Evolutionary conservation across 1,140 invertebrate species (phyloP), one percentile per base, ranked within the genome.

Genomic region (Drosophila pandora): DNA sequence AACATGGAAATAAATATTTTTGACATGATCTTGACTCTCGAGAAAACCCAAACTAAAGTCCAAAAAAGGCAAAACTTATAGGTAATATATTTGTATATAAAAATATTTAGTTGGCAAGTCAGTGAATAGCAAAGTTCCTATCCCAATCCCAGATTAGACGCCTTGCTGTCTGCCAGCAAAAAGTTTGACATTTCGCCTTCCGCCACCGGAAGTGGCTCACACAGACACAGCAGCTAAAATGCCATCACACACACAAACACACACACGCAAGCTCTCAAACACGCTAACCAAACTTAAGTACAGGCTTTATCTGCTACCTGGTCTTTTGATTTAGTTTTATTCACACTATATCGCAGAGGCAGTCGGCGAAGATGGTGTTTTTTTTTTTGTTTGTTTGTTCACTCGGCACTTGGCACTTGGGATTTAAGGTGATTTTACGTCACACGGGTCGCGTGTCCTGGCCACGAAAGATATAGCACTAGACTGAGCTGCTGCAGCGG

Each of bases 401-500:
- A 48, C 60, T 57, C 71, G 61, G 60, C 71, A 61, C 70, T 76
- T 71, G 65, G 71, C 78, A 81, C 67, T 69, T 78, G 54, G 49
- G 25, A 12, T 53, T 54, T 55, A 52, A 63, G 48, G 68, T 57
- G 49, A 22, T 55, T 10, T 22, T 28, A 43, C 39, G 60, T 17
- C 17, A 17, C 63, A 48, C 34, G 49, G 48, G 41, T 63, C 83
- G 83, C 79, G 70, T 87, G 83, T 90, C 79, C 79, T 83, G 67
- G 74, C 82, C 74, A 64, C 68, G 50, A 57, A 69, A 62, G 28
- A 90, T 88, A 78, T 77, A 84, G 77, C 88, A 88, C 88, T 85
- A 79, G 71, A 90, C 88, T 90, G 82, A 90, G 74, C 74, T 72
- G 48, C 67, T 71, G 63, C 60, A 52, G 65, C 71, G 65, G 60